Percentiles rank a stretch among this genome's conserved stretches.
These are phyloP conservation scores for Pangasius macronema DNA, from an alignment of 2,797 vertebrate species.

Conservation along the genomic window DNA sequence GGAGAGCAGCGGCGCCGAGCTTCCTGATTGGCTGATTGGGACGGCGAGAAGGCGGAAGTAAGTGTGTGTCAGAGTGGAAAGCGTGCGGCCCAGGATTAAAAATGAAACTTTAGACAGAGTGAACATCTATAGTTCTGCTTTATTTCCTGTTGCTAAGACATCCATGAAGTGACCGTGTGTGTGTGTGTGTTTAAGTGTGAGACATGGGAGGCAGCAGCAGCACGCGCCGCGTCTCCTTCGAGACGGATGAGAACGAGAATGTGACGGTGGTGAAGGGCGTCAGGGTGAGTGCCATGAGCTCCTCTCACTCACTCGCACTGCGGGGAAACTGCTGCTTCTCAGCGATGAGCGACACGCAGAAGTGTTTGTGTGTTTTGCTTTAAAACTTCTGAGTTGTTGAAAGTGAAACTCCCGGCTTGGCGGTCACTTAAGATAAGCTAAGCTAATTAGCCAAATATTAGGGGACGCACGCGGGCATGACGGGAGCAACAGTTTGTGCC, in stretches of 20 bases:
- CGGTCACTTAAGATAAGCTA: not conserved
- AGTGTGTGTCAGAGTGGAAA: not conserved
- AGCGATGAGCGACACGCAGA: not conserved
- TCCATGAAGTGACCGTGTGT: not conserved
- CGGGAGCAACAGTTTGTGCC: not conserved
- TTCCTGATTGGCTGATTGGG: not conserved
- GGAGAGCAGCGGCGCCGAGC: not conserved
- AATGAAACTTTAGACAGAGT: not conserved
- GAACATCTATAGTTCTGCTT: not conserved
- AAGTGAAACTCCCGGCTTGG: not conserved
- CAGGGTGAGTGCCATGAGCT: conserved; percentile 82
- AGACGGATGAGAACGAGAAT: conserved; percentile 93
- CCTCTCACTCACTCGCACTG: not conserved
- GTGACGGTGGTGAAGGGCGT: conserved; percentile 97
- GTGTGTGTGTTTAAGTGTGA: conserved; percentile 29
- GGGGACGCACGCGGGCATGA: not conserved
- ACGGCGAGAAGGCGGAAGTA: not conserved
- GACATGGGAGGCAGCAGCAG: conserved; percentile 87
- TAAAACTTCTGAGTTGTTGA: not conserved
- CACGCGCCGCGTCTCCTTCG: conserved; percentile 89
- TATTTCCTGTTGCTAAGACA: not conserved
- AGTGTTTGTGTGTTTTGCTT: not conserved
- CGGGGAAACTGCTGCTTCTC: not conserved
- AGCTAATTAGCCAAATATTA: not conserved
- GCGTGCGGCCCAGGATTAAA: not conserved